Percentiles rank a stretch among this genome's conserved stretches.
These are phyloP conservation scores for Stigmatopora nigra DNA, from an alignment of 2,113 vertebrate genomes.

Conservation along the genomic window DNA sequence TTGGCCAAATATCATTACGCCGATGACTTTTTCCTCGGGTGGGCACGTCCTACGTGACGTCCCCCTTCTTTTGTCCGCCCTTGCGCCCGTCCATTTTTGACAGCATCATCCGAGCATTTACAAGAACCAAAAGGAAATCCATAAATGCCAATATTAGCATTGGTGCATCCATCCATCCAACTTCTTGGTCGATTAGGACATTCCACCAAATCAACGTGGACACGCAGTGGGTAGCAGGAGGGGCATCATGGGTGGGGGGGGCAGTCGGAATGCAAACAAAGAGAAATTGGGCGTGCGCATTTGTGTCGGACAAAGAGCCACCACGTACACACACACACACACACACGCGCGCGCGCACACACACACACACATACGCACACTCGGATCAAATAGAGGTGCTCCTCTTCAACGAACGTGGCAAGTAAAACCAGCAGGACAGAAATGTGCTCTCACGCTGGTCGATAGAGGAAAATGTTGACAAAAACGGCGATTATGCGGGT, in stretches of 20 bases:
- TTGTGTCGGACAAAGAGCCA: background rate
- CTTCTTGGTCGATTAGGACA: conserved; percentile 14
- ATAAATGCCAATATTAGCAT: conserved; percentile 34
- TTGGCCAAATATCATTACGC: conserved; percentile 37
- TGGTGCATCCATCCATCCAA: conserved; percentile 24
- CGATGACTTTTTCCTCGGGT: conserved; percentile 13
- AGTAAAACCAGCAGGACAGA: too few species aligned
- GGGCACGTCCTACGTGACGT: conserved; percentile 2
- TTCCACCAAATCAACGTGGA: background rate
- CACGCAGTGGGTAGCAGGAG: background rate
- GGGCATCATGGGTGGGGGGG: background rate
- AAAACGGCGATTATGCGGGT: too few species aligned
- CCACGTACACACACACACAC: background rate
- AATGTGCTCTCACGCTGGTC: too few species aligned
- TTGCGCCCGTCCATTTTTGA: conserved; percentile 18
- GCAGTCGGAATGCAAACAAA: background rate
- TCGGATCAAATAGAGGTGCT: background rate
- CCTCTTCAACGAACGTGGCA: background rate
- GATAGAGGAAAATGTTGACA: background rate
- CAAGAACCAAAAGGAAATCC: background rate
- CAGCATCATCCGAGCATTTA: conserved; percentile 27
- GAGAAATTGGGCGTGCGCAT: background rate
- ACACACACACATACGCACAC: background rate
- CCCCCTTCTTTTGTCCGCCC: conserved; percentile 59
- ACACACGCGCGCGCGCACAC: background rate